Conservation (phyloP, 1,140 invertebrate genomes). For the Ruditapes philippinarum region DNA sequence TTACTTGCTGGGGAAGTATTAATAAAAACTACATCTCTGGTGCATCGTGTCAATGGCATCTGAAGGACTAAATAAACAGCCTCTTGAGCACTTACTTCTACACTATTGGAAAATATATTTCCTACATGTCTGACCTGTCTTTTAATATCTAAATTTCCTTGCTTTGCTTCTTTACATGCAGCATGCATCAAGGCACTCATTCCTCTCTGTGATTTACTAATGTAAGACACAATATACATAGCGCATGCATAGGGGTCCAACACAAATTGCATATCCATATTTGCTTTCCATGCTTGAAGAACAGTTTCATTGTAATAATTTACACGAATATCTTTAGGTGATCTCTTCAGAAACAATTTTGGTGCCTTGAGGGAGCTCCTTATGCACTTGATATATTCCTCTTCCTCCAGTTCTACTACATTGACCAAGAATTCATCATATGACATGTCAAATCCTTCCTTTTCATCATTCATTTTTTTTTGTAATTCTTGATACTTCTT, state of each 20-base stretch:
- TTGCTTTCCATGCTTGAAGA: constrained; percentile 28
- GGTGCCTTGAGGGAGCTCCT: constrained; percentile 30
- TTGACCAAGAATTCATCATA: constrained; percentile 29
- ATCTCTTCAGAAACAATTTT: not conserved
- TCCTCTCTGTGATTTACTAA: constrained; percentile 56
- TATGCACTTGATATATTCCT: constrained; percentile 65
- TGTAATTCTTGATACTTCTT: constrained; percentile 10
- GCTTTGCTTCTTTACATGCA: constrained; percentile 61
- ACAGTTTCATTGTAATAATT: not conserved
- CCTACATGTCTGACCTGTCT: constrained; percentile 67
- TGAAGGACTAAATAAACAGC: constrained; percentile 3
- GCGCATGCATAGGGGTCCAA: constrained; percentile 66
- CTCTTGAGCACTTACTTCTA: constrained; percentile 5
- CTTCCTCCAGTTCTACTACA: constrained; percentile 29
- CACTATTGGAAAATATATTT: constrained; percentile 36
- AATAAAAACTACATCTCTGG: not conserved
- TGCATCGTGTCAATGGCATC: not conserved
- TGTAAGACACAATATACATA: constrained; percentile 47
- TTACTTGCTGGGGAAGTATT: not conserved
- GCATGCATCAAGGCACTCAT: constrained; percentile 68
- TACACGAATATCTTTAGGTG: no score
- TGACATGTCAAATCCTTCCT: constrained; percentile 45
- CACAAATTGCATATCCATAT: constrained; percentile 62
- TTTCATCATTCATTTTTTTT: constrained; percentile 41
- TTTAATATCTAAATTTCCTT: constrained; percentile 70